Conservation (phyloP, 2,113 vertebrate species). For the Lasiurus borealis region DNA sequence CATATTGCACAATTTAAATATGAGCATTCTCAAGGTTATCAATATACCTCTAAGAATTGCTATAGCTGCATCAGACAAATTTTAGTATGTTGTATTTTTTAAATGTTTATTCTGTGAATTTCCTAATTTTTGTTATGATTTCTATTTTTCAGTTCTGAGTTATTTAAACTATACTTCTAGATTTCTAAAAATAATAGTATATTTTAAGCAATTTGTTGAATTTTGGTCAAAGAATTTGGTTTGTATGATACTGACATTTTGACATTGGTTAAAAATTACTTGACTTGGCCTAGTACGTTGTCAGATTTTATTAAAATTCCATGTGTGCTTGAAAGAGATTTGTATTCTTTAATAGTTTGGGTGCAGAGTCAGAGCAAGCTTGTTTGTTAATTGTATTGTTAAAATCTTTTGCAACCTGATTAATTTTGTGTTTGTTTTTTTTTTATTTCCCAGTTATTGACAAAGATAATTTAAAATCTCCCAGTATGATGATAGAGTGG, state of each 20-base stretch:
- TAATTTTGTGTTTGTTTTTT: not conserved
- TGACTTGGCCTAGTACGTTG: not conserved
- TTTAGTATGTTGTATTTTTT: conserved; percentile 17
- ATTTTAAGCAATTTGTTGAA: not conserved
- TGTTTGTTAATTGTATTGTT: conserved; percentile 31
- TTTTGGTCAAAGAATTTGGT: conserved; percentile 42
- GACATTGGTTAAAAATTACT: conserved; percentile 48
- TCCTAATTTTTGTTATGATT: conserved; percentile 36
- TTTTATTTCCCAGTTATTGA: not conserved
- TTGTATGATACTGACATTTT: conserved; percentile 9
- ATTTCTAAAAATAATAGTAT: not conserved
- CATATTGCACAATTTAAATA: conserved; percentile 41
- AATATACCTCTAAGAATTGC: not conserved
- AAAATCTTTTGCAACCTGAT: not conserved
- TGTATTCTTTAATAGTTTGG: not conserved
- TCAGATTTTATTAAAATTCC: conserved; percentile 14
- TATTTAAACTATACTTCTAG: conserved; percentile 35
- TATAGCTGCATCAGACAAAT: not conserved
- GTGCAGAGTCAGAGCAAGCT: not conserved
- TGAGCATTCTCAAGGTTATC: conserved; percentile 5
- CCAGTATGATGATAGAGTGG: not conserved
- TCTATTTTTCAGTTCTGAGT: conserved; percentile 34
- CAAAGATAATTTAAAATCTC: conserved; percentile 23
- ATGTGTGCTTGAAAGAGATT: not conserved
- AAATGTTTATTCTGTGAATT: conserved; percentile 8